phyloP scores from a whole-genome alignment of 2,888 invertebrate species.

The Drosophila mimetica region DNA sequence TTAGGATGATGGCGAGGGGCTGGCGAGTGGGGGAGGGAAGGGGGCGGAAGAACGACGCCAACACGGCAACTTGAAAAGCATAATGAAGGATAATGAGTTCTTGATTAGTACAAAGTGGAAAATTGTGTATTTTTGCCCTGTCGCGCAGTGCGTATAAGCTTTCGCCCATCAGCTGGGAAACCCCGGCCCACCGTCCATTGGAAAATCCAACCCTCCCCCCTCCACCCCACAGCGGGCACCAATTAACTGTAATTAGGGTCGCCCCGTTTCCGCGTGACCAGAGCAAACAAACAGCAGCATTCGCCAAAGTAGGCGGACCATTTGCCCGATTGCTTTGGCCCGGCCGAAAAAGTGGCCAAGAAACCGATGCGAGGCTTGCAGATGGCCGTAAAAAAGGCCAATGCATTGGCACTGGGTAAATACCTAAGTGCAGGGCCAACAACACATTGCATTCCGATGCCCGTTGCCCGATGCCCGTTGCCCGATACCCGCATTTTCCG shows the following conservation, averaged over 20 bases:
- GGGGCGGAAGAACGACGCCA: constrained; percentile 21
- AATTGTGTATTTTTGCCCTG: constrained; percentile 67
- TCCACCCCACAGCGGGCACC: constrained; percentile 27
- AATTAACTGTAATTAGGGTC: constrained; percentile 68
- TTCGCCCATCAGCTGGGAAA: constrained; percentile 18
- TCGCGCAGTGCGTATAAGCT: constrained; percentile 44
- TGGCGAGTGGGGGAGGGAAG: not conserved
- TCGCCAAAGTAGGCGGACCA: constrained; percentile 3
- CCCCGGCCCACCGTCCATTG: not conserved
- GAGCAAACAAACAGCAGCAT: constrained; percentile 6
- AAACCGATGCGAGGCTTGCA: not conserved
- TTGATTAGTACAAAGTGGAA: constrained; percentile 73
- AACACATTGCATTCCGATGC: not conserved
- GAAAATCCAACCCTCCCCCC: not conserved
- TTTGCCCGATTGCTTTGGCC: not conserved
- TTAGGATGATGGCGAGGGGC: not conserved
- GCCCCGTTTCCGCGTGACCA: constrained; percentile 45
- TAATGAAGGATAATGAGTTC: constrained; percentile 71
- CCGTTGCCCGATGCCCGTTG: not conserved
- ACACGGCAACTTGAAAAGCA: constrained; percentile 63
- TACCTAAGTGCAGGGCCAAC: constrained; percentile 28
- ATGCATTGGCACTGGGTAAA: constrained; percentile 7
- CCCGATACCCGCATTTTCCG: not conserved
- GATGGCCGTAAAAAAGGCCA: constrained; percentile 1
- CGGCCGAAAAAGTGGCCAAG: not conserved